Evolutionary conservation across 1,140 invertebrate genomes (phyloP), one percentile per base, ranked within the genome.

Genomic region (Chironomus tepperi): DNA sequence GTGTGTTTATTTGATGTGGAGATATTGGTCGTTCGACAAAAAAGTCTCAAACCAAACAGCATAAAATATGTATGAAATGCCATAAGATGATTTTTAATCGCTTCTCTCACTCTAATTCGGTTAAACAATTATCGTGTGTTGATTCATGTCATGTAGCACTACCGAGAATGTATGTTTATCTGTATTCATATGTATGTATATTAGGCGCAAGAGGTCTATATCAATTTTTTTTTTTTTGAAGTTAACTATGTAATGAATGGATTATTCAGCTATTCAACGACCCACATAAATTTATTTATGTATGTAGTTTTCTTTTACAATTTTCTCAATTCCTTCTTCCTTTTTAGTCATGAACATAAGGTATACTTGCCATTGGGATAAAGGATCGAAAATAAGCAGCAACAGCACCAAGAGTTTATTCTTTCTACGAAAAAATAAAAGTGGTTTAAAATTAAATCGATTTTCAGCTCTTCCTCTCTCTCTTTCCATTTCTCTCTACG

Each of bases 61-160:
- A 57, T 57, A 57, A 57, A 57, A 57, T 57, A 57, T 57, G 47
- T 57, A 57, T 57, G 47, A 57, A 57, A 57, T 57, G n/a, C 47
- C 47, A 57, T 57, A 57, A 57, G 47, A 57, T 57, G 47, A 57
- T 57, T 57, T 57, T 57, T 57, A 57, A 57, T 57, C 47, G 47
- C 47, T 57, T 57, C n/a, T n/a, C 47, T 57, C 47, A 57, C n/a
- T 57, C 47, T 57, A 57, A 57, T 57, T 57, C 47, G 47, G 47
- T 57, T 57, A 57, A 57, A 57, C n/a, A 57, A 57, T 57, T 57
- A 57, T 57, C 47, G 47, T 57, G 47, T 57, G 47, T 57, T 57
- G 47, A 57, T 57, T 57, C 47, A 57, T 57, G 47, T 57, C 47
- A 57, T 57, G 47, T 57, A 57, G 47, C 47, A 57, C 24, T 34